A percentile compares a stretch with the other conserved stretches of the same genome.
phyloP scores from a whole-genome alignment of 2,113 vertebrate genomes.

The Scortum barcoo region DNA sequence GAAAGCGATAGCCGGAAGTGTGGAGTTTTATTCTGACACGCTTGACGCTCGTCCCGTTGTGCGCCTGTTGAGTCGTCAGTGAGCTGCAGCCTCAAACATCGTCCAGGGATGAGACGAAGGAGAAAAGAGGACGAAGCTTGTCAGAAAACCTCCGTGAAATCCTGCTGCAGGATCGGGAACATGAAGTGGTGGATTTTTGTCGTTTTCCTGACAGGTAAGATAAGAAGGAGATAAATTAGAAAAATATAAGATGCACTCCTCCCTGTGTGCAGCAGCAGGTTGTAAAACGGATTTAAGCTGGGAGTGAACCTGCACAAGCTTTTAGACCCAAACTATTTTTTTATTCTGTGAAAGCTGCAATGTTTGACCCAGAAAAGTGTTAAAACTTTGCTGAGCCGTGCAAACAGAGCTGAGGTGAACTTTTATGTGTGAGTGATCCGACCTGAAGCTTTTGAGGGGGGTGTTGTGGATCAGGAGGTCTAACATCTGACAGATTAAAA shows the following conservation, averaged over 20 bases:
- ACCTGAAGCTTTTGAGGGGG: conserved; percentile 12
- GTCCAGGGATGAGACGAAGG: conserved; percentile 44
- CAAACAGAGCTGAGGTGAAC: neutral
- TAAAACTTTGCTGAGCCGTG: neutral
- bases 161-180: conserved; percentile 16
- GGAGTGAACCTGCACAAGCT: neutral
- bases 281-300: conserved; percentile 22
- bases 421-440: conserved; percentile 52
- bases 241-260: neutral
- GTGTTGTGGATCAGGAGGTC: conserved; percentile 51
- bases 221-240: neutral
- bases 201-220: conserved; percentile 75
- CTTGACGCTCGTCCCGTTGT: conserved; percentile 65
- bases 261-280: conserved; percentile 40
- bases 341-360: neutral
- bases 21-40: neutral
- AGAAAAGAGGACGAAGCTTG: conserved; percentile 7
- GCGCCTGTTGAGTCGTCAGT: neutral
- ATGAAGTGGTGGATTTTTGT: conserved; percentile 69
- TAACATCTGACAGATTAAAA: conserved; percentile 20
- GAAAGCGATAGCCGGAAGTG: neutral
- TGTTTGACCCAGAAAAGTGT: neutral
- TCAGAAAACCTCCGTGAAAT: neutral
- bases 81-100: neutral
- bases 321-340: neutral